These are phyloP conservation scores for Oreochromis aureus DNA, from an alignment of 2,113 vertebrate species.

Conservation along the genomic window DNA sequence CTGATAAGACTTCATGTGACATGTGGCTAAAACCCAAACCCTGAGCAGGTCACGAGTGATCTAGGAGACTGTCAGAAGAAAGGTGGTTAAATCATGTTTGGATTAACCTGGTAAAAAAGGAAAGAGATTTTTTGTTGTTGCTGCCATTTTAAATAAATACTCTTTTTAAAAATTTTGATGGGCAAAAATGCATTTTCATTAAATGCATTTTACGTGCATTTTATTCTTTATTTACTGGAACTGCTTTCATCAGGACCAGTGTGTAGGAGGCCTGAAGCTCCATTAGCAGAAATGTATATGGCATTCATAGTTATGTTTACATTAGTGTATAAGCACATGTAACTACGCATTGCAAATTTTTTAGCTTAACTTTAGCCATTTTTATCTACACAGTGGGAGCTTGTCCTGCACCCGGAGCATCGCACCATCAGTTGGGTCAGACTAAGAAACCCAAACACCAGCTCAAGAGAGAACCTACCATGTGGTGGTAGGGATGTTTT, in stretches of 20 bases:
- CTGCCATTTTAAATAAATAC: accelerated
- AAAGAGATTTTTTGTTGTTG: not conserved
- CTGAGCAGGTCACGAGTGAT: not conserved
- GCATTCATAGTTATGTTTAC: not conserved
- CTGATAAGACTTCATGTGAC: not conserved
- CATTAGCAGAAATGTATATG: not conserved
- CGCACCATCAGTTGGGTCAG: accelerated
- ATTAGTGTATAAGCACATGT: not conserved
- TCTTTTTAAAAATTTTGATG: not conserved
- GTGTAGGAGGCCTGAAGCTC: not conserved
- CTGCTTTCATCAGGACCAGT: not conserved
- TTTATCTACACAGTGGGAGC: not conserved
- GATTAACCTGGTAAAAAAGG: not conserved
- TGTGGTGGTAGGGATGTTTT: not conserved
- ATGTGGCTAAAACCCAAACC: not conserved
- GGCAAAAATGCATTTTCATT: not conserved
- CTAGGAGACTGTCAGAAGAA: not conserved
- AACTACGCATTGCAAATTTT: not conserved
- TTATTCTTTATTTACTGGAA: not conserved
- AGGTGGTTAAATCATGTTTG: not conserved
- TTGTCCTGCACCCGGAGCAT: not conserved
- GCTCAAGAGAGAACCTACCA: not conserved
- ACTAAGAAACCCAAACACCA: not conserved
- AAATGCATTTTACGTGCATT: not conserved
- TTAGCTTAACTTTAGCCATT: not conserved